Conservation (phyloP, 2,888 invertebrate species). For the Kryphioiulus occultus region DNA sequence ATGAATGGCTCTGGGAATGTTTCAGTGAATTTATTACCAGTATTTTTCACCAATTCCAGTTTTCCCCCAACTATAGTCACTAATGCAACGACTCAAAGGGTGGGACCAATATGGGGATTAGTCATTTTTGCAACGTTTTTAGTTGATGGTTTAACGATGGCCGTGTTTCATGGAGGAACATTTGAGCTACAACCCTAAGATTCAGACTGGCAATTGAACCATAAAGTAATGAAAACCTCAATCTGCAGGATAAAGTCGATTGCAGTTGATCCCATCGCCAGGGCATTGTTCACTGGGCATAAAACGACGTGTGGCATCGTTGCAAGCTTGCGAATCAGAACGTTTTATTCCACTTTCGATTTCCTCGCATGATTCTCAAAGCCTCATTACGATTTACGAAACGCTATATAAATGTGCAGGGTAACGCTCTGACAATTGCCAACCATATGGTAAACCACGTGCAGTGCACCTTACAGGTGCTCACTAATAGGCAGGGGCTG, state of each 20-base stretch:
- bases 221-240: too few relatives aligned
- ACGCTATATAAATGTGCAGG: neutral
- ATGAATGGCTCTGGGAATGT: too few relatives aligned
- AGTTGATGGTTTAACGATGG: too few relatives aligned
- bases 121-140: neutral
- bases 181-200: too few relatives aligned
- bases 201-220: too few relatives aligned
- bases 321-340: neutral
- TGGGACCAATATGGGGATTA: neutral
- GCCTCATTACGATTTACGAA: neutral
- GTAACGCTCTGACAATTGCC: neutral
- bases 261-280: neutral
- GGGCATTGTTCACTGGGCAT: neutral
- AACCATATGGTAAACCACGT: neutral
- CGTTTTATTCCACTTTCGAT: constrained; percentile 5
- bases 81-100: neutral
- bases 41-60: too few relatives aligned
- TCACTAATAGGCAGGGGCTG: neutral
- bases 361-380: neutral
- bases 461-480: neutral
- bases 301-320: neutral
- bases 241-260: neutral
- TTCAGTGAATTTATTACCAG: too few relatives aligned
- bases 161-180: too few relatives aligned
- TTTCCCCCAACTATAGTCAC: too few relatives aligned